Evolutionary conservation across 1,140 invertebrate species (phyloP).

Genomic region (Amphibalanus amphitrite): DNA sequence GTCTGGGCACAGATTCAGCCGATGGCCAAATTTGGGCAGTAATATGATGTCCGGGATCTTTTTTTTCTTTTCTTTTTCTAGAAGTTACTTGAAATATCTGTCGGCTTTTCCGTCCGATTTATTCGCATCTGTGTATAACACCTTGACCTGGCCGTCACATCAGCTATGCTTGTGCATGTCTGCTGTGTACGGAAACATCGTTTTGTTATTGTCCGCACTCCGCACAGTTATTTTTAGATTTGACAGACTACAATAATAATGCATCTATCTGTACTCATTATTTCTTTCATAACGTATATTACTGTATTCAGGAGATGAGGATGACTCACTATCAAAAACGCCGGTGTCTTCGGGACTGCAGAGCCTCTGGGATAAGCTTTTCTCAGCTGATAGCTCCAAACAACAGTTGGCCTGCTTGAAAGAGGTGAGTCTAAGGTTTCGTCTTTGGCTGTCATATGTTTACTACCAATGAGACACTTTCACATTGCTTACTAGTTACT

Average conservation of each 20-base stretch:
- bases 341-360: not conserved
- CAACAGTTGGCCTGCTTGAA: not conserved
- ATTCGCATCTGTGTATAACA: no score
- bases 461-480: not conserved
- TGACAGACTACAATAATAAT: not conserved
- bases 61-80: no score
- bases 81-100: no score
- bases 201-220: not conserved
- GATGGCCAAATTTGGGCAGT: no score
- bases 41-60: no score
- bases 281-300: not conserved
- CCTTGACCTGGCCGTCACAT: no score
- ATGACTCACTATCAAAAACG: not conserved
- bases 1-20: no score
- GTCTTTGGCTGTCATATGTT: not conserved
- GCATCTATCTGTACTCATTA: not conserved
- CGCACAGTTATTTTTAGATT: not conserved
- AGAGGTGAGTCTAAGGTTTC: not conserved
- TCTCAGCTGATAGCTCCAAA: not conserved
- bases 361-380: not conserved
- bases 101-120: no score
- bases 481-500: not conserved
- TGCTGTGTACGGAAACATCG: no score
- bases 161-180: no score
- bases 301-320: not conserved